Evolutionary conservation across 2,113 vertebrate species (phyloP), one percentile per base, ranked within the genome.

Genomic region (Edolisoma coerulescens): DNA sequence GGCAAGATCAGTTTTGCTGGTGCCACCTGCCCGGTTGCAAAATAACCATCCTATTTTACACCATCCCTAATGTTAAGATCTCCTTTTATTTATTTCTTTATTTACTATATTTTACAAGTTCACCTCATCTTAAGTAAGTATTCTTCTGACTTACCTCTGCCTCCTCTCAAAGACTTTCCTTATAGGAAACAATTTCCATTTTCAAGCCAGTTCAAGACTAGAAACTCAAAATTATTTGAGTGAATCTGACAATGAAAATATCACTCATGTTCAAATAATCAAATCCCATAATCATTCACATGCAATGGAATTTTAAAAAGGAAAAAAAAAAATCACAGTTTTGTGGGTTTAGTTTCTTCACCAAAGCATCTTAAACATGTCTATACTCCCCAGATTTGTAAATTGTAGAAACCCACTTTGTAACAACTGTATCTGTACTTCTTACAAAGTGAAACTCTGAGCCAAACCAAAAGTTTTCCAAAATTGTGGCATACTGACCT

Each of bases 11-110:
- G 45, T 30, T 95, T 50, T 61, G 67, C 37, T 39, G 50, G 33
- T 0, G 0, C 42, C 42, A 90, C 18, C 59, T 35, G 32, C 6
- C n/a, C 53, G 42, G 32, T 0, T 41, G 13, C 16, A n/a, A 63
- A 78, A 84, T 24, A 89, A 75, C 15, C 9, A 59, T 18, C 16
- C 30, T 75, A 65, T 22, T 90, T 88, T 27, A 17, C 20, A 70
- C 21, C 3, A 92, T 10, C 11, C 21, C 33, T n/a, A 32, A 82
- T 49, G 42, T 53, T 20, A 70, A 63, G 17, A n/a, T 44, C 8
- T 76, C 71, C 7, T 56, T 79, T 68, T 56, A 33, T 44, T 60
- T 67, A 26, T 28, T 73, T 81, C 6, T 75, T 50, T 47, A 39
- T 68, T 91, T 73, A 50, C 28, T 67, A 5, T 22, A 65, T 81